These are phyloP conservation scores for Piprites chloris DNA, from an alignment of 2,113 vertebrate species.

Conservation along the genomic window DNA sequence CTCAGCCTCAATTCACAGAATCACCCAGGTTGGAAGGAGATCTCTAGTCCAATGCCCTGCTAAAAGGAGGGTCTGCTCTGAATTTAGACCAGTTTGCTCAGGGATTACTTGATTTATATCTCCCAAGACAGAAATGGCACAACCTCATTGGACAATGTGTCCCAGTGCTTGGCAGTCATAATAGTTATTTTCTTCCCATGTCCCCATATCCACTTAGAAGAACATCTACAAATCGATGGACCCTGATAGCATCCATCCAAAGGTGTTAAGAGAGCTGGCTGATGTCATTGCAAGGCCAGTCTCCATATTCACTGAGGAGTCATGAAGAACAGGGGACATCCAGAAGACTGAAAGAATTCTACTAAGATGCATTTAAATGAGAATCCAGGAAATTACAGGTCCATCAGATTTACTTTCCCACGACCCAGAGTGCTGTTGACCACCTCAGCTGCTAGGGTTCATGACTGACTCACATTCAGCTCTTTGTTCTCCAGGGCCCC, in stretches of 20 bases:
- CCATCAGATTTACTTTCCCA: neutral
- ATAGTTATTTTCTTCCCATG: neutral
- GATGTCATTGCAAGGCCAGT: accelerated
- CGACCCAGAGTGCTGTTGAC: neutral
- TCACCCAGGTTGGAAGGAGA: neutral
- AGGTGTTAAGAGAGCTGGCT: neutral
- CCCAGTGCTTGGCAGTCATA: neutral
- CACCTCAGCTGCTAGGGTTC: neutral
- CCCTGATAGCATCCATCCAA: no score
- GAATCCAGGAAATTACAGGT: neutral
- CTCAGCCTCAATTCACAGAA: neutral
- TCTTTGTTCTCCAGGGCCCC: neutral
- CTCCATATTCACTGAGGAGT: neutral
- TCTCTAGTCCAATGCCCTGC: neutral
- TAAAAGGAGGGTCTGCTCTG: neutral
- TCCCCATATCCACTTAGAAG: neutral
- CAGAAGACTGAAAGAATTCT: neutral
- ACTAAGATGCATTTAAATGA: neutral
- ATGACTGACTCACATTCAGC: accelerated
- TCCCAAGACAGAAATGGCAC: neutral
- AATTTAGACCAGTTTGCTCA: neutral
- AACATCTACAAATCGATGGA: accelerated
- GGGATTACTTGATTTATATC: neutral
- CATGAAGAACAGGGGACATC: neutral
- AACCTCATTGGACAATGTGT: neutral